Conservation (phyloP, 2,113 vertebrate genomes). For the Ramphastos sulfuratus region DNA sequence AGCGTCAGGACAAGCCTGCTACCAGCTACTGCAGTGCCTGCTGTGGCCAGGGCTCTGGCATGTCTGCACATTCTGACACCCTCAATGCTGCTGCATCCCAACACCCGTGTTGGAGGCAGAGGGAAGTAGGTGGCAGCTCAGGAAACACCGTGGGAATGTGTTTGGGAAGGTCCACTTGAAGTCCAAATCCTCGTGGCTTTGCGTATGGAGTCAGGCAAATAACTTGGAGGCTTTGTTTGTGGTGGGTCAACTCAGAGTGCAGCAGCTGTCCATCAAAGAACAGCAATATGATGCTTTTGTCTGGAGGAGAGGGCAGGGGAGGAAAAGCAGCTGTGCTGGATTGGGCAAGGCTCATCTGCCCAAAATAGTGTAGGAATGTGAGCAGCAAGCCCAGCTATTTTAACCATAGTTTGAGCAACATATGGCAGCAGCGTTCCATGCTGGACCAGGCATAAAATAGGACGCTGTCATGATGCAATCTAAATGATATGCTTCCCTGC, state of each 20-base stretch:
- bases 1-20: not conserved
- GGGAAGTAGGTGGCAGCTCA: not conserved
- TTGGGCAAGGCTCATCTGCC: not conserved
- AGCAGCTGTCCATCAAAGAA: not conserved
- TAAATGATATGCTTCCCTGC: conserved; percentile 71
- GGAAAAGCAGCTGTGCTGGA: conserved; percentile 43
- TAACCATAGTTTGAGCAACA: conserved; percentile 71
- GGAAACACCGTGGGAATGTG: not conserved
- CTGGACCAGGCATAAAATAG: conserved; percentile 71
- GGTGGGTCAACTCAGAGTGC: not conserved
- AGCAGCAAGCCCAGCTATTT: conserved; percentile 74
- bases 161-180: not conserved
- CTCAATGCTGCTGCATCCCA: not conserved
- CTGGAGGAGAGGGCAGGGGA: conserved; percentile 13
- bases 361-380: conserved; percentile 58
- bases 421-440: conserved; percentile 64
- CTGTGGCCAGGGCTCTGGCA: not conserved
- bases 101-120: not conserved
- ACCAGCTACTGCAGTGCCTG: not conserved
- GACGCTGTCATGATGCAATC: conserved; percentile 69
- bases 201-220: not conserved
- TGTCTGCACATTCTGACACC: not conserved
- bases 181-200: not conserved
- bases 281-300: conserved; percentile 5
- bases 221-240: not conserved